Percentiles rank a stretch among this genome's conserved stretches.
Evolutionary conservation across 2,113 vertebrate genomes (phyloP).

Genomic region (Todiramphus saurophagus): DNA sequence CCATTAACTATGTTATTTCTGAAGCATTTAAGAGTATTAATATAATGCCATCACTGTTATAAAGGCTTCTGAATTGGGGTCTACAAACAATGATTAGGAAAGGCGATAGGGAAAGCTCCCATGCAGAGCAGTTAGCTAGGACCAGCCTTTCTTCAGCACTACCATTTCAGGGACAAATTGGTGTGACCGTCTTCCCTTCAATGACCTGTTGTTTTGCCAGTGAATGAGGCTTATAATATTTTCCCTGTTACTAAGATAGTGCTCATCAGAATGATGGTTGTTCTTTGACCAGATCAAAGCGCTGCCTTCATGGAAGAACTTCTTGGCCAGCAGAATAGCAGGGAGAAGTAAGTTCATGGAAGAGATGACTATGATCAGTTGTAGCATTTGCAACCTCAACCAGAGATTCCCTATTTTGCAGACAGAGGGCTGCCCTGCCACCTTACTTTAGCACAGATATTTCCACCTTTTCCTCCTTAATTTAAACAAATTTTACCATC

Average conservation of each 20-base stretch:
- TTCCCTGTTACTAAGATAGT: not conserved
- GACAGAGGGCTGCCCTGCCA: not conserved
- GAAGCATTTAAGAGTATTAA: not conserved
- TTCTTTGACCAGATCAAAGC: not conserved
- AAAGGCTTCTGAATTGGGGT: not conserved
- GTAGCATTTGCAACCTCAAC: not conserved
- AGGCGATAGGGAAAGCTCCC: not conserved
- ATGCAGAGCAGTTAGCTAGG: not conserved
- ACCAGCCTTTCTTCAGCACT: not conserved
- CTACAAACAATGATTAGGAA: not conserved
- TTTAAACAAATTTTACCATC: not conserved
- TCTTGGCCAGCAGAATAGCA: not conserved
- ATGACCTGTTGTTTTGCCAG: not conserved
- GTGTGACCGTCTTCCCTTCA: not conserved
- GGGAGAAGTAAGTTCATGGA: not conserved
- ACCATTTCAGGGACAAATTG: not conserved
- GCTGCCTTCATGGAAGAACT: not conserved
- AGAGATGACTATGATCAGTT: not conserved
- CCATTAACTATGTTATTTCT: not conserved
- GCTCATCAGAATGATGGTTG: not conserved
- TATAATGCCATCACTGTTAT: not conserved
- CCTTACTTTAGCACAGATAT: not conserved
- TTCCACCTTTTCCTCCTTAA: not conserved
- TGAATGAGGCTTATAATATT: not conserved
- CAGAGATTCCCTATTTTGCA: not conserved